Evolutionary conservation across 2,113 vertebrate genomes (phyloP), one percentile per base, ranked within the genome.

Genomic region (Trogon melanurus): DNA sequence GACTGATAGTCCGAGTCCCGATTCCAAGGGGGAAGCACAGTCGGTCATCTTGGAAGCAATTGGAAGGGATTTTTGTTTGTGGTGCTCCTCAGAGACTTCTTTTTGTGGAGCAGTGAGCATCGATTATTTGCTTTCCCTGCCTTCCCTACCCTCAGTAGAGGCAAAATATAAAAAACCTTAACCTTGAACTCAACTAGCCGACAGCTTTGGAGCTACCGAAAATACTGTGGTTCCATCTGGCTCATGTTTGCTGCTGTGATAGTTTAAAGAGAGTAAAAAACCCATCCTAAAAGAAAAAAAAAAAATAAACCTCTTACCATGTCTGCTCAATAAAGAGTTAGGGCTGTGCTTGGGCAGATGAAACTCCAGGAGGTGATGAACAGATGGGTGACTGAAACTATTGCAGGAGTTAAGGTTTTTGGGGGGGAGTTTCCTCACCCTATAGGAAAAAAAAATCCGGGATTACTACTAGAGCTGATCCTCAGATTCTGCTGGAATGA

Each of bases 11-110:
- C 86, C 62, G 79, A 50, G 44, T 61, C 48, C 44, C 74, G 87
- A 10, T 57, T 85, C 66, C 73, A 54, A 75, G 79, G 41, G 29
- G 58, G 58, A 73, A 78, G 30, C 44, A 79, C 16, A 69, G 78
- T 81, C 85, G 85, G 53, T 72, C 19, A 83, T 72, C 45, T 74
- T 51, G 30, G 27, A 76, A 91, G 72, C 91, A 56, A 75, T 17
- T 67, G 26, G 41, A 81, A 75, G 13, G 41, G 23, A 47, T 71
- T 95, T 86, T 91, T 93, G 30, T 79, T 91, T 88, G 23, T 84
- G 25, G 16, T 79, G 47, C 34, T 79, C 38, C 56, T 69, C 41
- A 27, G 25, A 82, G 56, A 36, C 47, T 62, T 82, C 8, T 69
- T 16, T 57, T 89, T 11, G 12, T 75, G 44, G 22, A 89, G 21